Conservation (phyloP, 1,140 invertebrate species). For the Drosophila melanogaster region DNA sequence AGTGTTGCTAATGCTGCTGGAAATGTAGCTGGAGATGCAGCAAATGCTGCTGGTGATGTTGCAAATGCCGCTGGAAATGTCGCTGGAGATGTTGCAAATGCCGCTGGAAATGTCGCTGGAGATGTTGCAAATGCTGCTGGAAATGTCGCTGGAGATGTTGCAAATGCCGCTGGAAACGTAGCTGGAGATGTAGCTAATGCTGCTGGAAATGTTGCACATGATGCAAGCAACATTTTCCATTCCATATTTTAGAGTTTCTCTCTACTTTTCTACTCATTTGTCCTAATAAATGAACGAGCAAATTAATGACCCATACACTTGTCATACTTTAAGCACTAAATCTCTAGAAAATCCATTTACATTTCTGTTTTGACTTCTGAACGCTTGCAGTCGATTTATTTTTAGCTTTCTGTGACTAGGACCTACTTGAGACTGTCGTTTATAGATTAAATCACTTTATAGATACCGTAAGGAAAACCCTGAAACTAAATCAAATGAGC, state of each 20-base stretch:
- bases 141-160: constrained; percentile 4
- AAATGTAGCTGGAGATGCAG: neutral
- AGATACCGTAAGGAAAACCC: constrained; percentile 20
- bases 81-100: neutral
- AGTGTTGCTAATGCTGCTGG: constrained; percentile 3
- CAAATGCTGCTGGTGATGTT: neutral
- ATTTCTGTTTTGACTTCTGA: neutral
- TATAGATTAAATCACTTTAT: neutral
- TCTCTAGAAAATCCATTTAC: no score
- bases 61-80: constrained; percentile 4
- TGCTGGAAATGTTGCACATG: constrained; percentile 6
- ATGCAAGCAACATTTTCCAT: constrained; percentile 9
- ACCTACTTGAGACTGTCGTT: constrained; percentile 2
- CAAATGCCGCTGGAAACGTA: constrained; percentile 14
- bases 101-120: neutral
- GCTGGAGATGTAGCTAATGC: constrained; percentile 4
- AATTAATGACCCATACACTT: neutral
- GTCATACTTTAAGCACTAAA: neutral
- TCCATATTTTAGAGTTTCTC: constrained; percentile 10
- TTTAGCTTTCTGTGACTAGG: neutral
- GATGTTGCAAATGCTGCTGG: constrained; percentile 8
- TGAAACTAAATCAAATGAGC: constrained; percentile 16
- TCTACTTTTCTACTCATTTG: neutral
- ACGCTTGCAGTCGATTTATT: neutral
- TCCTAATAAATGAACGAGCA: constrained; percentile 12